phyloP scores from a whole-genome alignment of 2,888 invertebrate species.

The Fabriciana adippe region DNA sequence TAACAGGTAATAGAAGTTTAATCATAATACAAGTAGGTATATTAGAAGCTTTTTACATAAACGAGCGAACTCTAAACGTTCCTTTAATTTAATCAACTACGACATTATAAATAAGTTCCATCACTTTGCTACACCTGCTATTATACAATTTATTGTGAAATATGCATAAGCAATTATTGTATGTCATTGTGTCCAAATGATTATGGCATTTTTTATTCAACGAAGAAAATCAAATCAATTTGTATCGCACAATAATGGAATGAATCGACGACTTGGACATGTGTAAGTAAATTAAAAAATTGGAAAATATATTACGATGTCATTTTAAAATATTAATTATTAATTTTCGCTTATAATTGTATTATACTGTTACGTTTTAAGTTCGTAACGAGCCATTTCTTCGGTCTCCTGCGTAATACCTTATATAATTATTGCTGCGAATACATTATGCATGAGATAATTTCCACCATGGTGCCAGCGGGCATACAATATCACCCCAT shows the following conservation, averaged over 20 bases:
- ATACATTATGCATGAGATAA: slow-evolving; percentile 1
- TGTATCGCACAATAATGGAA: slow-evolving; percentile 5
- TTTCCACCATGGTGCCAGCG: neutral
- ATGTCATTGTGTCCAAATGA: neutral
- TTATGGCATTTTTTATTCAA: slow-evolving; percentile 30
- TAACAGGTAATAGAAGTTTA: too few relatives aligned
- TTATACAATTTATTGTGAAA: slow-evolving; percentile 1
- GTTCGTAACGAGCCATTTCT: too few relatives aligned
- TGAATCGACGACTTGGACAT: slow-evolving; percentile 4
- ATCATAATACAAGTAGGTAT: too few relatives aligned
- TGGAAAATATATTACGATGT: neutral
- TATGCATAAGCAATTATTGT: slow-evolving; percentile 17
- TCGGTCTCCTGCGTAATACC: too few relatives aligned
- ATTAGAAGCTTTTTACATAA: neutral
- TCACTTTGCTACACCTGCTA: neutral
- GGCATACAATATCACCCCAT: neutral
- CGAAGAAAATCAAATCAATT: slow-evolving; percentile 35
- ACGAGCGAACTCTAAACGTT: neutral
- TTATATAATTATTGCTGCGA: too few relatives aligned
- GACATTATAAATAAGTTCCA: slow-evolving; percentile 3
- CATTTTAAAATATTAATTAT: too few relatives aligned
- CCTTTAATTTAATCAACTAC: neutral
- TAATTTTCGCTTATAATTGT: too few relatives aligned
- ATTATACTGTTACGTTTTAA: too few relatives aligned
- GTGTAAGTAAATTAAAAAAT: slow-evolving; percentile 3